These are phyloP conservation scores for Zootermopsis nevadensis DNA, from an alignment of 2,888 invertebrate species.

Conservation along the genomic window DNA sequence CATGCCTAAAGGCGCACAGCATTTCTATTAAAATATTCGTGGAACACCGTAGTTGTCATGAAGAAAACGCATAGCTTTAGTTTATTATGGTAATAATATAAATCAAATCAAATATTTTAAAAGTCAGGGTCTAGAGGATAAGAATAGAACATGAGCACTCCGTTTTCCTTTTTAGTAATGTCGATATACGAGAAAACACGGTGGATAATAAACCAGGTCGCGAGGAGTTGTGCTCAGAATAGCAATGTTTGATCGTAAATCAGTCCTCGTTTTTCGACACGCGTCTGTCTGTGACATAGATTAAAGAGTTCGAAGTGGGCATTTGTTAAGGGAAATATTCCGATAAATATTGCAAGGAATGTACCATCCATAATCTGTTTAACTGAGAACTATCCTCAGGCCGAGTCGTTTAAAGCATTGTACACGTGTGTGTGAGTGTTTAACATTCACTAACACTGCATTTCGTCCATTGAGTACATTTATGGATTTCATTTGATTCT, in stretches of 20 bases:
- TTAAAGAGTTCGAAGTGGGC: too few species aligned
- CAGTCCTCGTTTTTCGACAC: not conserved
- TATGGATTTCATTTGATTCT: too few species aligned
- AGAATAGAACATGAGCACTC: not conserved
- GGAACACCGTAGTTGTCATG: not conserved
- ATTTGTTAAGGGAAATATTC: too few species aligned
- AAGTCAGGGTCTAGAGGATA: not conserved
- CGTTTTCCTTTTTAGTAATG: not conserved
- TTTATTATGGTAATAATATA: not conserved
- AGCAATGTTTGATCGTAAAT: not conserved
- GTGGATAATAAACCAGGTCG: constrained; percentile 13
- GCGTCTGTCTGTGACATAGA: not conserved
- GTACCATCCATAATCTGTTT: too few species aligned
- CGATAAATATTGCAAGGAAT: too few species aligned
- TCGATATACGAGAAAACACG: not conserved
- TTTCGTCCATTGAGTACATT: too few species aligned
- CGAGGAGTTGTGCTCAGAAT: not conserved
- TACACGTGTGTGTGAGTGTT: too few species aligned
- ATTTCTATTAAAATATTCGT: constrained; percentile 24
- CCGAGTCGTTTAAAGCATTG: too few species aligned
- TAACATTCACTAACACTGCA: too few species aligned
- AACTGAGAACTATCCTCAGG: too few species aligned
- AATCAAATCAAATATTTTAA: constrained; percentile 17
- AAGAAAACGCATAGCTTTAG: not conserved
- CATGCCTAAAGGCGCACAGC: not conserved